Evolutionary conservation across 1,140 invertebrate species (phyloP), one percentile per base, ranked within the genome.

Genomic region (Drosophila equinoxialis): DNA sequence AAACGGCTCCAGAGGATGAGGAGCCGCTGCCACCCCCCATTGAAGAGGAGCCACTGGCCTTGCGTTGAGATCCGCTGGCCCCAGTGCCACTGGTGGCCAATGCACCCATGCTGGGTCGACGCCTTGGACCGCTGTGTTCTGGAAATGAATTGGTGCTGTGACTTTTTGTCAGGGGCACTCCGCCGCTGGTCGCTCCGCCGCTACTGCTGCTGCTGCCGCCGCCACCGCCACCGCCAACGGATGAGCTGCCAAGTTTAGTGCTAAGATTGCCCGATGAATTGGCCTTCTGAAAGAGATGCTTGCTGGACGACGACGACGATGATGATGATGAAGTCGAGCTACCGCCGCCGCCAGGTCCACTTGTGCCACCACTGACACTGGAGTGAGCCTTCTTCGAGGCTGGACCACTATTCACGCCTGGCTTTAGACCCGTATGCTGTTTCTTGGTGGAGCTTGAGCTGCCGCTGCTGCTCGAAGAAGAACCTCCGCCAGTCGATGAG

Each of bases 401-500:
- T 17, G 90, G 90, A 61, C 90, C 90, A 61, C 90, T 91, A 65
- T 87, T 87, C 2, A 97, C 96, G 0, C 96, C 96, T 0, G 96
- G 96, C 91, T 97, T 97, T 1, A 97, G 92, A 2, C 96, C 96
- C 0, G 96, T 97, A 80, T 97, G 95, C 11, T 95, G 95, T 61
- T 90, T 91, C 57, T 86, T 91, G 35, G 41, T 68, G 20, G 51
- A 62, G 10, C 37, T 58, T n/a, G 51, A 58, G 48, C 57, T 59
- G 39, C 65, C 57, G 54, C 65, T 33, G 3, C 45, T 11, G 35
- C 35, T 11, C 42, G 48, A 37, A 65, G 30, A 30, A 6, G 30
- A 30, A 30, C 30, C 30, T 42, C 48, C 37, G 33, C 48, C 14
- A n/a, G 37, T 23, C 45, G 45, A 11, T 51, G 45, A 51, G 45